A percentile compares a stretch with the other conserved stretches of the same genome.
phyloP scores from a whole-genome alignment of 2,113 vertebrate genomes.

The Chaenogobius annularis region DNA sequence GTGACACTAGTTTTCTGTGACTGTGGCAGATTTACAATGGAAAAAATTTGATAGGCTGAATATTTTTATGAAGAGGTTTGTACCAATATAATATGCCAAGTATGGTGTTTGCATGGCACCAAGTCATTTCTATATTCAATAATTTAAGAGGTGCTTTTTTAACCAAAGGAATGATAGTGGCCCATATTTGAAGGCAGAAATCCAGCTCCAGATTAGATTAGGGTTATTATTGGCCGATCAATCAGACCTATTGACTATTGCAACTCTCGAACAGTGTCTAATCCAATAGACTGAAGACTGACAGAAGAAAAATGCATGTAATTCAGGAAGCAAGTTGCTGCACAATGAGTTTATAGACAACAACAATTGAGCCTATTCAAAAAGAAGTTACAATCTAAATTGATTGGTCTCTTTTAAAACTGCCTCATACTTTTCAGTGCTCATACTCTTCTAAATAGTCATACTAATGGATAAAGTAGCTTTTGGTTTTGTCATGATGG shows the following conservation, averaged over 20 bases:
- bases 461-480: too few species aligned
- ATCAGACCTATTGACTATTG: not conserved
- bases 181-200: not conserved
- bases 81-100: too few species aligned
- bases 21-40: not conserved
- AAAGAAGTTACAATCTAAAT: too few species aligned
- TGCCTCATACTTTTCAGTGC: too few species aligned
- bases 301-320: not conserved
- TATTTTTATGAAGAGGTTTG: too few species aligned
- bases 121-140: not conserved
- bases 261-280: conserved; percentile 1
- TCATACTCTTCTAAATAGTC: too few species aligned
- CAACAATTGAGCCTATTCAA: too few species aligned
- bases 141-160: not conserved
- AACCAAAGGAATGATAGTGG: not conserved
- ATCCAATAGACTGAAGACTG: not conserved
- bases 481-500: too few species aligned
- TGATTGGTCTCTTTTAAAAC: too few species aligned
- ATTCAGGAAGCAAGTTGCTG: not conserved
- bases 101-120: too few species aligned
- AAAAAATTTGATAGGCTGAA: not conserved
- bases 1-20: not conserved
- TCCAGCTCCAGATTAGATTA: not conserved
- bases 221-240: not conserved
- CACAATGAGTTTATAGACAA: too few species aligned